Evolutionary conservation across 2,888 invertebrate species (phyloP), one percentile per base, ranked within the genome.

Genomic region (Taphrorychus bicolor): DNA sequence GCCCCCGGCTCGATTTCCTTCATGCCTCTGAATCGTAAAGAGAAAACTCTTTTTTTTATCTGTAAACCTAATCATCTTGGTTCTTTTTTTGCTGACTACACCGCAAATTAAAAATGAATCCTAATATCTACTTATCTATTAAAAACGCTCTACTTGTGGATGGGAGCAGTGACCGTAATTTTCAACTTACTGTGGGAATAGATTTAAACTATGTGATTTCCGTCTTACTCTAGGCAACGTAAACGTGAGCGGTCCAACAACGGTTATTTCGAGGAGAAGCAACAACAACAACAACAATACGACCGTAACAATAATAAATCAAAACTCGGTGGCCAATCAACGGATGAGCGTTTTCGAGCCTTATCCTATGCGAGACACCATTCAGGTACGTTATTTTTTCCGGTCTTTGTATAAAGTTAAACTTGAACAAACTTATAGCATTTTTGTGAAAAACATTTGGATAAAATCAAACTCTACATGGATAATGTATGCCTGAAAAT

Each of bases 361-460:
- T 2, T 94, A 92, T 76, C 93, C 93, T n/a, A 93, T 94, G 93
- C 82, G 93, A 19, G 94, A 94, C 80, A 93, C 94, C 0, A 94
- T 97, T 42, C 95, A 95, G 78, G 69, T 69, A 61, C n/a, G 22
- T 52, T n/a, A n/a, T n/a, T n/a, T n/a, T n/a, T n/a, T n/a, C n/a
- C n/a, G n/a, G n/a, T n/a, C n/a, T n/a, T n/a, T n/a, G n/a, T n/a
- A n/a, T n/a, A n/a, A n/a, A n/a, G 17, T 48, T 2, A n/a, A 48
- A 52, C 18, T 17, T 52, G 32, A 5, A 32, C 14, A n/a, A 54
- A 21, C 21, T 60, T 68, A 23, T 23, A 70, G 70, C 95, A 97
- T 82, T 97, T 97, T 83, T 97, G 97, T 82, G 96, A 96, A 82
- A 97, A 97, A 81, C 95, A 97, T 79, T 83, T 95, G 72, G 91